Evolutionary conservation across 2,113 vertebrate species (phyloP), one percentile per base, ranked within the genome.

Genomic region (Equus przewalskii): DNA sequence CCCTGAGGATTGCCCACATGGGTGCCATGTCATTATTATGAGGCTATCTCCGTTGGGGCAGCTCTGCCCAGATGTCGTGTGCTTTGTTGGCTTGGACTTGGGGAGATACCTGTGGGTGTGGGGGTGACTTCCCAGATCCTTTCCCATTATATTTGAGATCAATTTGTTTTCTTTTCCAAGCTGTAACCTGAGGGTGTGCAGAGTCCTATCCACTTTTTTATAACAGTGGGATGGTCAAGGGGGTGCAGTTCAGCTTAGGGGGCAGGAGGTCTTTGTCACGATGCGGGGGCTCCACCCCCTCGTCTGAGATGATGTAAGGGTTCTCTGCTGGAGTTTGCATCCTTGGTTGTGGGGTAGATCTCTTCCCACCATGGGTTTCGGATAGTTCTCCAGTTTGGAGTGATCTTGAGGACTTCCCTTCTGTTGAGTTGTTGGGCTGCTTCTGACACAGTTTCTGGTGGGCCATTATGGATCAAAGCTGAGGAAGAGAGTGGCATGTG

Each of bases 21-120:
- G 44, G 21, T 11, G 21, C 44, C 18, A 6, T 2, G 70, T 2
- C 3, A 8, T 0, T 18, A 0, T 7, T 4, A 44, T 51, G 22
- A 16, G 24, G 14, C 16, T 46, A 11, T 11, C 2, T 58, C 64
- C 9, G 0, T 1, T 0, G 11, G 46, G 56, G 11, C 58, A 6
- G 15, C 30, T 8, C 62, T 46, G 41, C 69, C 54, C 3, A 4
- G 78, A 18, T 0, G 0, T 1, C 0, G 0, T 1, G 13, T 10
- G 16, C 54, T 13, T 4, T 3, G 2, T 19, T 26, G 80, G n/a
- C 2, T 30, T 1, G 44, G 46, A 7, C 24, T 19, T 18, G 4
- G 67, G 81, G 15, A 56, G n/a, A 7, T 1, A 3, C 79, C 13
- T 22, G 6, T n/a, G 51, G 41, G 49, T 22, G 0, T 15, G 58